phyloP scores from a whole-genome alignment of 2,888 invertebrate genomes.

The Sycophila texana region DNA sequence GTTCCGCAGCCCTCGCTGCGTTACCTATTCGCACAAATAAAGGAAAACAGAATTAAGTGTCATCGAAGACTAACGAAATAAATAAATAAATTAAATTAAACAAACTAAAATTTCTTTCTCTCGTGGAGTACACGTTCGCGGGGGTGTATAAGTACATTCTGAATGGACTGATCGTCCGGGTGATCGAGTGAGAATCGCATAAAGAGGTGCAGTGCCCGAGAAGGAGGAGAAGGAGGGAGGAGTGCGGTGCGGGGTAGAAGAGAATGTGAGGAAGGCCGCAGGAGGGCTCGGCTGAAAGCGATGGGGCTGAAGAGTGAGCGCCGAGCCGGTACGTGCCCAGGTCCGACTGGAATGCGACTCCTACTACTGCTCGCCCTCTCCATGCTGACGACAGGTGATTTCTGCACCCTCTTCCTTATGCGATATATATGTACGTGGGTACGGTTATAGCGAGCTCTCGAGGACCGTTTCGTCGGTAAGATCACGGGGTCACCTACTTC shows the following conservation, averaged over 20 bases:
- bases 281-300: slow-evolving; percentile 36
- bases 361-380: slow-evolving; percentile 63
- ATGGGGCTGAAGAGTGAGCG: slow-evolving; percentile 55
- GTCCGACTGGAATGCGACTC: slow-evolving; percentile 70
- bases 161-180: neutral
- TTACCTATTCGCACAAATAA: too few relatives aligned
- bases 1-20: neutral
- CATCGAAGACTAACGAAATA: too few relatives aligned
- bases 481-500: neutral
- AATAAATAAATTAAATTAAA: too few relatives aligned
- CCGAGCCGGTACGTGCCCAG: slow-evolving; percentile 63
- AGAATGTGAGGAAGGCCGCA: slow-evolving; percentile 17
- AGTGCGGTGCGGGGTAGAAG: neutral
- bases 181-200: neutral
- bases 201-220: neutral
- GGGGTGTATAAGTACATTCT: too few relatives aligned
- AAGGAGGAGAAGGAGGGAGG: neutral
- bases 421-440: neutral
- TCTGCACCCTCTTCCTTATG: slow-evolving; percentile 7
- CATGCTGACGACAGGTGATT: slow-evolving; percentile 68
- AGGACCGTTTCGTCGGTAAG: neutral
- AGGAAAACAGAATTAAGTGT: neutral
- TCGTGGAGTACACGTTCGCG: too few relatives aligned
- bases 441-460: too few relatives aligned
- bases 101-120: too few relatives aligned